Evolutionary conservation across 2,113 vertebrate genomes (phyloP).

Genomic region (Oreochromis niloticus): DNA sequence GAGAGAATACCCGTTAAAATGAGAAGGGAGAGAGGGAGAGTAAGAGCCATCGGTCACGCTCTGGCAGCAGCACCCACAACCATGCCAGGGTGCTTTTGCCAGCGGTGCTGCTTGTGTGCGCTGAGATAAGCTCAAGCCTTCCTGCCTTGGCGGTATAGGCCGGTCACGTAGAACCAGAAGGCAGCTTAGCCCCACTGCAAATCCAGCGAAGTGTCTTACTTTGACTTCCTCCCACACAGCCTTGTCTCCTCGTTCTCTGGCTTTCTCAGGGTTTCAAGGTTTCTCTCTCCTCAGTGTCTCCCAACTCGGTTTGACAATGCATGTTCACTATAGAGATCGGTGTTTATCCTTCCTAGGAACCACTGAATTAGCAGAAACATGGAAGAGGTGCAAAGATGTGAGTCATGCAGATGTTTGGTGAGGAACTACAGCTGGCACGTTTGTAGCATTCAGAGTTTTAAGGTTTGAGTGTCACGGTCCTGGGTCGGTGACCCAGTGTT

Average conservation of each 20-base stretch:
- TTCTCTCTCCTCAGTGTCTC: background rate
- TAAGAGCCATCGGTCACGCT: conserved; percentile 39
- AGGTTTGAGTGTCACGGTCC: no score
- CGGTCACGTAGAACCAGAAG: conserved; percentile 50
- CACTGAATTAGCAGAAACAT: background rate
- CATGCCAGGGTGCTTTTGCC: conserved; percentile 45
- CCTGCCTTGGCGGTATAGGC: conserved; percentile 40
- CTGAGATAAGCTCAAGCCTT: conserved; percentile 57
- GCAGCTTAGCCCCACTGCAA: conserved; percentile 48
- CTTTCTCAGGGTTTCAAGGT: background rate
- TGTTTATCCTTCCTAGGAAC: background rate
- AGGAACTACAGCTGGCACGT: background rate
- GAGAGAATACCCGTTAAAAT: background rate
- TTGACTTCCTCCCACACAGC: background rate
- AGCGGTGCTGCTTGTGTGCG: conserved; percentile 59
- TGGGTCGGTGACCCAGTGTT: no score
- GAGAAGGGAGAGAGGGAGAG: background rate
- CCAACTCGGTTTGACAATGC: background rate
- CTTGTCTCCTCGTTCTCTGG: background rate
- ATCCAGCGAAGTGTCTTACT: conserved; percentile 25
- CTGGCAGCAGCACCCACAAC: conserved; percentile 46
- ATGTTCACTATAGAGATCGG: background rate
- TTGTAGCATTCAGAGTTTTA: background rate
- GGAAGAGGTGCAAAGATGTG: background rate
- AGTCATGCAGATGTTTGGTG: background rate